Conservation (phyloP, 2,797 vertebrate species). For the Ceryle rudis region DNA sequence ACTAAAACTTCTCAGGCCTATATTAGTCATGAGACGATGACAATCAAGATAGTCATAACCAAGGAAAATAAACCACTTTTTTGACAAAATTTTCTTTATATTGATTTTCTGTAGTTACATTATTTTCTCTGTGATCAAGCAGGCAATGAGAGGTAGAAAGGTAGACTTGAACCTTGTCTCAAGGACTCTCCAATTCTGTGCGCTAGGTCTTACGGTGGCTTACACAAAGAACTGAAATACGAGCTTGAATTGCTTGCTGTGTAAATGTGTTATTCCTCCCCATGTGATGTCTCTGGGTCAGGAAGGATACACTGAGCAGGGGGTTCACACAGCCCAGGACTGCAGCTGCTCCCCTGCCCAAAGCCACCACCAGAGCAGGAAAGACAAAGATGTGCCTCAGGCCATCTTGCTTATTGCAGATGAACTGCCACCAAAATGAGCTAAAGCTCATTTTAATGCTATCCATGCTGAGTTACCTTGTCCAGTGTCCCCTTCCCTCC, state of each 20-base stretch:
- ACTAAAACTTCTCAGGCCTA: background rate
- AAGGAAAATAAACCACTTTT: background rate
- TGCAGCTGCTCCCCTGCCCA: background rate
- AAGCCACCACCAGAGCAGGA: accelerated
- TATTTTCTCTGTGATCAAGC: background rate
- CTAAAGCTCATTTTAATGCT: background rate
- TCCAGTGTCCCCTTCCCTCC: background rate
- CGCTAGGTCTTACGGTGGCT: background rate
- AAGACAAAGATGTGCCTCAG: background rate
- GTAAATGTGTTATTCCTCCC: background rate
- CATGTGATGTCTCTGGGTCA: background rate
- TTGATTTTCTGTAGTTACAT: background rate
- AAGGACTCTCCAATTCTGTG: accelerated
- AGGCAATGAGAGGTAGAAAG: background rate
- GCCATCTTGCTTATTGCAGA: background rate
- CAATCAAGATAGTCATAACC: background rate
- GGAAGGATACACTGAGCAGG: too few relatives aligned
- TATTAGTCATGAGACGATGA: background rate
- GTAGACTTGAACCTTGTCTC: background rate
- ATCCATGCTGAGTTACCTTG: background rate
- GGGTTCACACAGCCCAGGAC: accelerated
- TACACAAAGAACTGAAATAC: background rate
- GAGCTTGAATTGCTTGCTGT: background rate
- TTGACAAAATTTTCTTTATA: background rate
- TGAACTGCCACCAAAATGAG: background rate